A percentile compares a stretch with the other conserved stretches of the same genome.
phyloP scores from a whole-genome alignment of 2,797 vertebrate genomes.

The Chiloscyllium punctatum region DNA sequence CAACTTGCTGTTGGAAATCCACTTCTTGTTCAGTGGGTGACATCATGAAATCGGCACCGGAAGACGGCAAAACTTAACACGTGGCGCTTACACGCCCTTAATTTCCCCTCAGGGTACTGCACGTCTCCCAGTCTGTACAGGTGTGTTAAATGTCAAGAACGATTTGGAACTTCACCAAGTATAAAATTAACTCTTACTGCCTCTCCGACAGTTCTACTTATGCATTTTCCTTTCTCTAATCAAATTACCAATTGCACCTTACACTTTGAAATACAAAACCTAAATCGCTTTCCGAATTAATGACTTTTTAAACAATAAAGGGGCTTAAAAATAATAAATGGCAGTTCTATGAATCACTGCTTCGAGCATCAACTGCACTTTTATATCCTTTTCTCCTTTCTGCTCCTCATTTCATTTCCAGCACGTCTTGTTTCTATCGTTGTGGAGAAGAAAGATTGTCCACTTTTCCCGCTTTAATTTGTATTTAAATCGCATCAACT shows the following conservation, averaged over 20 bases:
- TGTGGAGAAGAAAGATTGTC: background rate
- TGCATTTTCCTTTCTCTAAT: background rate
- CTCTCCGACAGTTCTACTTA: background rate
- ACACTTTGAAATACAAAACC: no score
- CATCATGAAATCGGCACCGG: background rate
- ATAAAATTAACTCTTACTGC: background rate
- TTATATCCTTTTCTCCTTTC: background rate
- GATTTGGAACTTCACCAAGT: background rate
- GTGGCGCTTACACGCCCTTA: no score
- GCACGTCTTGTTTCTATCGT: background rate
- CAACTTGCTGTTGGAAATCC: background rate
- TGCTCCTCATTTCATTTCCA: background rate
- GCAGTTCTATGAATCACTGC: background rate
- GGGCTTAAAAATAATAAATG: background rate
- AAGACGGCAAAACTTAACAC: background rate
- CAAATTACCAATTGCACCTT: background rate
- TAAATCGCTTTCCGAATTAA: background rate
- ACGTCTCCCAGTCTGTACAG: no score
- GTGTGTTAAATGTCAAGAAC: background rate
- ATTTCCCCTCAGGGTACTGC: background rate
- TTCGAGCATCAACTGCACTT: background rate
- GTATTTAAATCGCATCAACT: conserved; percentile 6
- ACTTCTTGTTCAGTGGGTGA: no score
- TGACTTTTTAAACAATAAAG: background rate
- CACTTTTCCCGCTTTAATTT: background rate